phyloP scores from a whole-genome alignment of 2,113 vertebrate species.

The Ageneiosus marmoratus region DNA sequence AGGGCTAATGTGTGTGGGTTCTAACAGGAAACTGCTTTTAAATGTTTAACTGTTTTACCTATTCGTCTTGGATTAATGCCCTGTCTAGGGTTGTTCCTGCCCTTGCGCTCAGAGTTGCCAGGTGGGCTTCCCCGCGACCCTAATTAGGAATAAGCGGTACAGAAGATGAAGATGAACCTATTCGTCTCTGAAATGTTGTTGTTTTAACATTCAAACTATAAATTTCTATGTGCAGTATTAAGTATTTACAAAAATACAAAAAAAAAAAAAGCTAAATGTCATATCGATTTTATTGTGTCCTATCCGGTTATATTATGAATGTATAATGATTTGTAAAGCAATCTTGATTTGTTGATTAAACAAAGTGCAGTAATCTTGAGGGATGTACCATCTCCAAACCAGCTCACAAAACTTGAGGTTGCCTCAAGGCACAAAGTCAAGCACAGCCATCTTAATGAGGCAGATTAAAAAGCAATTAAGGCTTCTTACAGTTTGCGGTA shows the following conservation, averaged over 20 bases:
- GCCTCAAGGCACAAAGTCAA: not conserved
- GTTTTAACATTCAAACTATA: too few relatives aligned
- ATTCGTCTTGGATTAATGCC: too few relatives aligned
- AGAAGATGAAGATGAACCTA: too few relatives aligned
- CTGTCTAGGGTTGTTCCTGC: too few relatives aligned
- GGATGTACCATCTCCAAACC: not conserved
- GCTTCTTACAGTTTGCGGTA: not conserved
- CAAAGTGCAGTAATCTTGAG: not conserved
- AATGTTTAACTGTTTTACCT: not conserved
- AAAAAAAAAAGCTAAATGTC: too few relatives aligned
- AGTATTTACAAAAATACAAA: not conserved
- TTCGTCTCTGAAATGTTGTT: too few relatives aligned
- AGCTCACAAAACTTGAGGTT: not conserved
- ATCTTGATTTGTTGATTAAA: not conserved
- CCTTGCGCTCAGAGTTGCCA: too few relatives aligned
- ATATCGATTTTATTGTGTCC: too few relatives aligned
- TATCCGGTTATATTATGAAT: not conserved
- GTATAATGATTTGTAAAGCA: too few relatives aligned
- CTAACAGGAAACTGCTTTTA: not conserved
- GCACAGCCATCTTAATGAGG: slow-evolving; percentile 38
- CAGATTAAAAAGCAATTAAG: slow-evolving; percentile 40
- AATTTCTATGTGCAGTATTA: not conserved
- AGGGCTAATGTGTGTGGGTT: not conserved
- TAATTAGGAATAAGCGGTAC: too few relatives aligned
- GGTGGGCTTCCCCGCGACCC: too few relatives aligned